Base-by-base conservation (phyloP, 2,113 vertebrate genomes). In the Chamaetylas fuelleborni region DNA sequence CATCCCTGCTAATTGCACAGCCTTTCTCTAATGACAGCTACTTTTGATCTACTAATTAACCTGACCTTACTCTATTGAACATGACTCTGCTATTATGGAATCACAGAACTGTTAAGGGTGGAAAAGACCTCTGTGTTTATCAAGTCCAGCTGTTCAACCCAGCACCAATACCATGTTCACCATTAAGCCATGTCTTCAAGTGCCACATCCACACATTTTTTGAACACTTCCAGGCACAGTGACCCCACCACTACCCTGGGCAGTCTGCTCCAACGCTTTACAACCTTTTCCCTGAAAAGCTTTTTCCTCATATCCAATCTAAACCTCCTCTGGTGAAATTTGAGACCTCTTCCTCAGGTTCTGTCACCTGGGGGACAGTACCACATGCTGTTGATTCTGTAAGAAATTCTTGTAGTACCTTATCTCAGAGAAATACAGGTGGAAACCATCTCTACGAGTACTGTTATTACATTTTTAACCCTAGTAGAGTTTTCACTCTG, bases 191-290 rank as follows among this genome's bases (percentile, higher is more conserved):
- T 14, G 5, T 14, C 40, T 20, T 61, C 25, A 61, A 34, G n/a
- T 25, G 25, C 5, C 11, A 11, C 13, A 42, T 25, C 29, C 47
- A 81, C 16, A 7, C 0, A 1, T 47, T 53, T 58, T 81, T 74
- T 40, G 6, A 31, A 40, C 0, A 1, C 8, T 67, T 51, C 11
- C 29, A 47, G 38, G 19, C 2, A 29, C 2, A 5, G 33, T 38
- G 45, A 74, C 6, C 2, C n/a, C 6, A 61, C 19, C 13, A 60
- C 25, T 74, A 25, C 11, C 11, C 14, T 67, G 11, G 4, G 6
- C 6, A 66, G 15, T 74, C 24, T 53, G 29, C 31, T 67, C 8
- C 61, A 47, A 18, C 20, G 19, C 15, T 73, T 81, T 51, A 38
- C 3, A n/a, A 12, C 3, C 19, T 6, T 29, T 74, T 43, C 28